These are phyloP conservation scores for Tragelaphus buxtoni DNA, from an alignment of 2,113 vertebrate genomes.

Conservation along the genomic window DNA sequence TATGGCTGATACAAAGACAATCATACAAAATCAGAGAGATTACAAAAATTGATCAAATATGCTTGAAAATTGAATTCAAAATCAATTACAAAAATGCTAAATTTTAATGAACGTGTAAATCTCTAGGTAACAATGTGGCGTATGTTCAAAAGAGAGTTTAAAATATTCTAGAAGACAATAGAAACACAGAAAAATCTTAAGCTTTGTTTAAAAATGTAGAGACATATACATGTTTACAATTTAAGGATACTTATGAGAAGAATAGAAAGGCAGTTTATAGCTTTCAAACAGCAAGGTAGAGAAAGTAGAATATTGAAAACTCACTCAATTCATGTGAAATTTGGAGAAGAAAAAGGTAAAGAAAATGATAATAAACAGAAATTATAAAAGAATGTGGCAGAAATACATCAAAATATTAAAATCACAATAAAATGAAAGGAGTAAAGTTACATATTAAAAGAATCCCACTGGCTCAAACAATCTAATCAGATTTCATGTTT, in stretches of 20 bases:
- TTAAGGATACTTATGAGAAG: background rate
- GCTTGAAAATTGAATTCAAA: slow-evolving; percentile 15
- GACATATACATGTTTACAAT: background rate
- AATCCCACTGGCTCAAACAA: background rate
- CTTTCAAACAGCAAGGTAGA: background rate
- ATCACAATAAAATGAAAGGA: background rate
- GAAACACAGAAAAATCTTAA: background rate
- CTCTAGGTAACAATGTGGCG: background rate
- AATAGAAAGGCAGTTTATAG: background rate
- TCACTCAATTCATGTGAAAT: background rate
- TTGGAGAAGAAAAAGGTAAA: background rate
- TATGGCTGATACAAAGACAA: background rate
- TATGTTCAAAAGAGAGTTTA: background rate
- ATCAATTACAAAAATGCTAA: slow-evolving; percentile 31
- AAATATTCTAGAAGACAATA: background rate
- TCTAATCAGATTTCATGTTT: background rate
- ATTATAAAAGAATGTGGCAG: background rate
- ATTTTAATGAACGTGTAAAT: slow-evolving; percentile 44
- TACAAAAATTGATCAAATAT: background rate
- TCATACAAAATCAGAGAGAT: background rate
- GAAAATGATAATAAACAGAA: background rate
- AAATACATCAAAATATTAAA: background rate
- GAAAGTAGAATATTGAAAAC: background rate
- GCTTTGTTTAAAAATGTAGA: background rate
- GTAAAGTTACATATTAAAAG: background rate